Conservation (phyloP, 2,888 invertebrate genomes). For the Napeogenes sylphis region DNA sequence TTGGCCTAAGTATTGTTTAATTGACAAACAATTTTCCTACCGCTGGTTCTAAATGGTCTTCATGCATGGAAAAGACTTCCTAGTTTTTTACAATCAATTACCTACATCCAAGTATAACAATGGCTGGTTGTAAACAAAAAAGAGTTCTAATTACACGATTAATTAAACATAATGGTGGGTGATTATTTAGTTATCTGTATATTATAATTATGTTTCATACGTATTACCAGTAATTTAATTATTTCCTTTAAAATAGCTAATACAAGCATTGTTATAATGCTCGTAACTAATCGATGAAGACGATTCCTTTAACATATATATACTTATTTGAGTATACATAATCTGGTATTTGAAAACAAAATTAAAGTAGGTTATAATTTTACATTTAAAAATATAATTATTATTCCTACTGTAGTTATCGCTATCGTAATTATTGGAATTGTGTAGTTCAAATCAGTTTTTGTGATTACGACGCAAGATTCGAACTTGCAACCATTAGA, state of each 20-base stretch:
- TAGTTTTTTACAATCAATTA: conserved; percentile 45
- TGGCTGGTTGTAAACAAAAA: conserved; percentile 36
- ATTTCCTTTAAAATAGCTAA: not conserved
- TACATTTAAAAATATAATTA: too few species aligned
- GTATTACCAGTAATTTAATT: not conserved
- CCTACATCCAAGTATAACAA: conserved; percentile 45
- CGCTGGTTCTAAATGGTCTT: conserved; percentile 23
- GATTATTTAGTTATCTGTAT: conserved; percentile 16
- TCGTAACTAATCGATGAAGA: too few species aligned
- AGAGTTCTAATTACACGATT: conserved; percentile 19
- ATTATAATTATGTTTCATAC: not conserved
- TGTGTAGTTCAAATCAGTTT: too few species aligned
- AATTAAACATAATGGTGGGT: conserved; percentile 21
- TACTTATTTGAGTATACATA: too few species aligned
- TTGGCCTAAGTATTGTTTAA: not conserved
- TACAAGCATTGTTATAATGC: too few species aligned
- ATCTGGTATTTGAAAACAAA: too few species aligned
- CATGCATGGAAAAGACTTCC: conserved; percentile 44
- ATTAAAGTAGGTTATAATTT: too few species aligned
- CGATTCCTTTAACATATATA: too few species aligned
- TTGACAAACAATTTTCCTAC: not conserved
- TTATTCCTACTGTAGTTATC: too few species aligned
- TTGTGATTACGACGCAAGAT: too few species aligned
- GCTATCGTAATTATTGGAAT: too few species aligned
- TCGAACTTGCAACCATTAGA: too few species aligned